phyloP scores from a whole-genome alignment of 2,888 invertebrate genomes.

The Lamellibrachia columna region DNA sequence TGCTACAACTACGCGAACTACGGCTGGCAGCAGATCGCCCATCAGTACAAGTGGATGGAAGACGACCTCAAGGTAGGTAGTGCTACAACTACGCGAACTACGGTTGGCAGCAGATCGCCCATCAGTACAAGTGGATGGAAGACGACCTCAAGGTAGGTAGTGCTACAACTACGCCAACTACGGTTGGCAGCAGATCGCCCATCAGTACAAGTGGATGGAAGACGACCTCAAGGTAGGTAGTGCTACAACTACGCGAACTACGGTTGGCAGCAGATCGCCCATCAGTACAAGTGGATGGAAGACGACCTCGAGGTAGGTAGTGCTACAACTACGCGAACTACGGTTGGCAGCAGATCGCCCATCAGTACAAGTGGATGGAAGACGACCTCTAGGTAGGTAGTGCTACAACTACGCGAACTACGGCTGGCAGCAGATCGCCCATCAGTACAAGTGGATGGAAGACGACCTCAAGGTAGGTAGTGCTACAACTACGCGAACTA shows the following conservation, averaged over 20 bases:
- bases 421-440: conserved; percentile 75
- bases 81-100: too few relatives aligned
- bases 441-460: conserved; percentile 80
- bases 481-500: too few relatives aligned
- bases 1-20: too few relatives aligned
- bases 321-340: conserved; percentile 89
- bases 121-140: too few relatives aligned
- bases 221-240: conserved; percentile 75
- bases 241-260: conserved; percentile 88
- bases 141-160: too few relatives aligned
- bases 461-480: conserved; percentile 75
- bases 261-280: conserved; percentile 75
- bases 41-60: too few relatives aligned
- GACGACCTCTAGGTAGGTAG: conserved; percentile 78
- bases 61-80: too few relatives aligned
- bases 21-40: too few relatives aligned
- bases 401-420: conserved; percentile 89
- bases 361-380: conserved; percentile 80
- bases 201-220: conserved; percentile 80
- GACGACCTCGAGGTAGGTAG: conserved; percentile 78
- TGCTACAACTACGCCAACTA: conserved; percentile 88
- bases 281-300: conserved; percentile 80
- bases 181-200: conserved; percentile 75
- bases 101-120: too few relatives aligned
- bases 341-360: conserved; percentile 75